A percentile compares a stretch with the other conserved stretches of the same genome.
These are phyloP conservation scores for Capitulum mitella DNA, from an alignment of 2,888 invertebrate species.

Conservation along the genomic window DNA sequence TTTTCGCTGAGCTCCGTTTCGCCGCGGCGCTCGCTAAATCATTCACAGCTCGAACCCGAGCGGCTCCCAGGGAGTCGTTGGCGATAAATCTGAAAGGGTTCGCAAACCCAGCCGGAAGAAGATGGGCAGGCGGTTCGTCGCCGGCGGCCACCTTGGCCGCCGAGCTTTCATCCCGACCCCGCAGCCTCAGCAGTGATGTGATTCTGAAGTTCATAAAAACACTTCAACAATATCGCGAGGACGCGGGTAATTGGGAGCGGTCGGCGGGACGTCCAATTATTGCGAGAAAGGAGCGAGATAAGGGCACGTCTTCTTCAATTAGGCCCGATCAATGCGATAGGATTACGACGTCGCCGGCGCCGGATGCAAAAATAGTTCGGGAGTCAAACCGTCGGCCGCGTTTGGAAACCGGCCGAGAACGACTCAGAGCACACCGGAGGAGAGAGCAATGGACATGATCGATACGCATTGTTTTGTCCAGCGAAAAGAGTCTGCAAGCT, in stretches of 20 bases:
- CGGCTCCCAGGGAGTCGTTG: neutral
- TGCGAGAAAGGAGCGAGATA: neutral
- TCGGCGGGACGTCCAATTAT: neutral
- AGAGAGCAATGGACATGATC: too few species aligned
- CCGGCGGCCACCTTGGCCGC: too few species aligned
- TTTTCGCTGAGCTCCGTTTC: neutral
- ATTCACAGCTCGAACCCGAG: neutral
- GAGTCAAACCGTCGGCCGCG: neutral
- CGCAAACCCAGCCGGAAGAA: too few species aligned
- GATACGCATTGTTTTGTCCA: too few species aligned
- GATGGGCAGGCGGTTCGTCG: too few species aligned
- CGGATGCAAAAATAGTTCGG: neutral
- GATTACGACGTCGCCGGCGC: neutral
- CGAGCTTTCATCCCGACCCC: too few species aligned
- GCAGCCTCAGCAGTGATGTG: neutral
- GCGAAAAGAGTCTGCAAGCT: too few species aligned
- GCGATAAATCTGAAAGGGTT: neutral
- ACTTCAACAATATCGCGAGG: neutral
- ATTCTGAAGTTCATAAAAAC: neutral
- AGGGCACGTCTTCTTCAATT: slow-evolving; percentile 8
- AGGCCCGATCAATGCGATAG: neutral
- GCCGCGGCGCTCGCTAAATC: neutral
- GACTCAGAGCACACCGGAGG: too few species aligned
- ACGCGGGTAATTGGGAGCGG: neutral
- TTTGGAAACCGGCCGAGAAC: too few species aligned